A percentile compares a stretch with the other conserved stretches of the same genome.
Conservation (phyloP, 1,140 invertebrate species). For the Acyrthosiphon pisum region DNA sequence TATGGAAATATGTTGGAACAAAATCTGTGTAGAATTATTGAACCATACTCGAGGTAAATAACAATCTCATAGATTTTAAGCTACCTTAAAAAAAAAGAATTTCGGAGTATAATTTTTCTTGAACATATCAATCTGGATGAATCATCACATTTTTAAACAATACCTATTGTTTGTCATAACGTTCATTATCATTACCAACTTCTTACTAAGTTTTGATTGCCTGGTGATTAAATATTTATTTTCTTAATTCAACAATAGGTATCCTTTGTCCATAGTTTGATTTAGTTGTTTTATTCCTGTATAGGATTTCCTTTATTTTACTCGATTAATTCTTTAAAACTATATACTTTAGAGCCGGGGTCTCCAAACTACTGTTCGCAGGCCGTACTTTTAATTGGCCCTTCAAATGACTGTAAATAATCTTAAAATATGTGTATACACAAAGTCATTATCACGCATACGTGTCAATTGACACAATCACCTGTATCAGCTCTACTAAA, state of each 20-base stretch:
- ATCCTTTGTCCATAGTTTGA: too few relatives aligned
- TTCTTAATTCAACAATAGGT: not conserved
- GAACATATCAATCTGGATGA: too few relatives aligned
- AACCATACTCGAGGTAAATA: slow-evolving; percentile 84
- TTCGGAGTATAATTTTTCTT: too few relatives aligned
- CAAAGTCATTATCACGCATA: not conserved
- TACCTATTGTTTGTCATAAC: not conserved
- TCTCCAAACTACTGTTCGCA: not conserved
- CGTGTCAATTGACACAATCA: not conserved
- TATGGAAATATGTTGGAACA: slow-evolving; percentile 99
- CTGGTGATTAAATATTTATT: not conserved
- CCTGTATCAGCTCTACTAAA: not conserved
- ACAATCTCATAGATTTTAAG: not conserved
- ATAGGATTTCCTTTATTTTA: not conserved
- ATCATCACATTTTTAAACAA: not conserved
- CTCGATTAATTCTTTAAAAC: not conserved
- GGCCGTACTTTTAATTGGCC: too few relatives aligned
- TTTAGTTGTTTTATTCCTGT: not conserved
- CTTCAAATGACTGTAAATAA: too few relatives aligned
- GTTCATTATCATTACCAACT: not conserved
- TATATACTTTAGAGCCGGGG: not conserved
- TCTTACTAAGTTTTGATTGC: not conserved
- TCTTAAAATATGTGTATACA: not conserved
- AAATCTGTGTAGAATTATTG: slow-evolving; percentile 97
- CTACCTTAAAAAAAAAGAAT: not conserved